These are phyloP conservation scores for Zeus faber DNA, from an alignment of 2,113 vertebrate genomes.

Conservation along the genomic window DNA sequence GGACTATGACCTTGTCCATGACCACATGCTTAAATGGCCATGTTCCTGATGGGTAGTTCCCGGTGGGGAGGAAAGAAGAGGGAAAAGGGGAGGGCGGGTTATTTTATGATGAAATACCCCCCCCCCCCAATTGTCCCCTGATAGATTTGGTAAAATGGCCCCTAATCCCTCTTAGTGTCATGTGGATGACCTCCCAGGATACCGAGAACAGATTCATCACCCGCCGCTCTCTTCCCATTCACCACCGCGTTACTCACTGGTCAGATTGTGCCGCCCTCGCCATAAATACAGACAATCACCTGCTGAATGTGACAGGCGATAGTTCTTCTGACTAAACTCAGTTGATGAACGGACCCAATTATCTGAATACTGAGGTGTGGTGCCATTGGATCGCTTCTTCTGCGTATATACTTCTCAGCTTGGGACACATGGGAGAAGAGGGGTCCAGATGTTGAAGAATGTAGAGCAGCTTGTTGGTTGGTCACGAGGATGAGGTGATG, in stretches of 20 bases:
- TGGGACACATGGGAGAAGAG: too few species aligned
- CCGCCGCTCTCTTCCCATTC: constrained; percentile 36
- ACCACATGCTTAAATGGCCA: constrained; percentile 42
- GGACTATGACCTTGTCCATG: constrained; percentile 57
- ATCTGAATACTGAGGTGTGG: too few species aligned
- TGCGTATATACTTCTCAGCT: too few species aligned
- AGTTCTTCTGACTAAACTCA: too few species aligned
- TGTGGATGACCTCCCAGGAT: constrained; percentile 64
- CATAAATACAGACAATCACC: too few species aligned
- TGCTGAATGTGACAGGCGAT: too few species aligned
- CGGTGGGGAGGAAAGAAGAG: constrained; percentile 7
- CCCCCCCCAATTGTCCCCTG: constrained; percentile 58
- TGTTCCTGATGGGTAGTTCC: constrained; percentile 46
- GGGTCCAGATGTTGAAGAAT: too few species aligned
- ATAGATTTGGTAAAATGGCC: constrained; percentile 67
- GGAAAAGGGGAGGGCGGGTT: constrained; percentile 21
- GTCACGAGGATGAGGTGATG: too few species aligned
- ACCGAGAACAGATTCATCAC: constrained; percentile 64
- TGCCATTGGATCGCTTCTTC: too few species aligned
- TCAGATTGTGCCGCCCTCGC: too few species aligned
- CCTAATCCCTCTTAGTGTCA: constrained; percentile 65
- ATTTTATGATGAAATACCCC: constrained; percentile 66
- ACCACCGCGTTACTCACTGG: constrained; percentile 43
- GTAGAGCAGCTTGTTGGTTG: too few species aligned
- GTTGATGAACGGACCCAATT: too few species aligned